phyloP scores from a whole-genome alignment of 2,888 invertebrate species.

The Steinernema hermaphroditum region DNA sequence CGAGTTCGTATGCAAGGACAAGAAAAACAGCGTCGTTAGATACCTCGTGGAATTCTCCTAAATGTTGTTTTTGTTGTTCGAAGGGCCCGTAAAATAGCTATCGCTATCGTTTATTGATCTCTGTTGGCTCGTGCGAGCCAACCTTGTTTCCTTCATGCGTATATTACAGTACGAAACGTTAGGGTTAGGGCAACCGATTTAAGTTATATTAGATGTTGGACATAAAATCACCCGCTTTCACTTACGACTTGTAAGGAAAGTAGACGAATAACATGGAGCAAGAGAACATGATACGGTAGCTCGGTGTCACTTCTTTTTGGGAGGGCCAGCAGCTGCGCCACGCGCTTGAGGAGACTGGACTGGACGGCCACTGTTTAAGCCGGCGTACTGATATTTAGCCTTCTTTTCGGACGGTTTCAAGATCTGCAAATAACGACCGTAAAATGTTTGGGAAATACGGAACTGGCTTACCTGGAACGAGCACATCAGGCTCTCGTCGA shows the following conservation, averaged over 20 bases:
- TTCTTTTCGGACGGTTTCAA: constrained; percentile 72
- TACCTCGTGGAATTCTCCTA: constrained; percentile 4
- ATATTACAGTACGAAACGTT: constrained; percentile 1
- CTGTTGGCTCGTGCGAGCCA: background rate
- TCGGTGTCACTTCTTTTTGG: constrained; percentile 36
- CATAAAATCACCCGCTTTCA: background rate
- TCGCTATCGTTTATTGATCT: background rate
- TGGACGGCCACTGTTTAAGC: constrained; percentile 67
- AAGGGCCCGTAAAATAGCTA: background rate
- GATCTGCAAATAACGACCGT: constrained; percentile 66
- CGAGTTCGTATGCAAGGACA: constrained; percentile 4
- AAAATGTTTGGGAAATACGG: background rate
- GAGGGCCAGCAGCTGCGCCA: constrained; percentile 35
- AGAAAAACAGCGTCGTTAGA: background rate
- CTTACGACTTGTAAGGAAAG: constrained; percentile 1
- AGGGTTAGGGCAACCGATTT: constrained; percentile 20
- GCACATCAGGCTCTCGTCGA: constrained; percentile 97
- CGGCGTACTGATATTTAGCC: constrained; percentile 71
- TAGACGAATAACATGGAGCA: background rate
- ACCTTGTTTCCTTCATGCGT: background rate
- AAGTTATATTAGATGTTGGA: background rate
- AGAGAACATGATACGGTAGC: background rate
- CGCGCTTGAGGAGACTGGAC: constrained; percentile 39
- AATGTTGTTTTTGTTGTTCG: background rate
- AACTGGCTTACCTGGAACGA: constrained; percentile 83